Percentiles rank a stretch among this genome's conserved stretches.
Conservation (phyloP, 2,888 invertebrate species). For the Junonia oenone region DNA sequence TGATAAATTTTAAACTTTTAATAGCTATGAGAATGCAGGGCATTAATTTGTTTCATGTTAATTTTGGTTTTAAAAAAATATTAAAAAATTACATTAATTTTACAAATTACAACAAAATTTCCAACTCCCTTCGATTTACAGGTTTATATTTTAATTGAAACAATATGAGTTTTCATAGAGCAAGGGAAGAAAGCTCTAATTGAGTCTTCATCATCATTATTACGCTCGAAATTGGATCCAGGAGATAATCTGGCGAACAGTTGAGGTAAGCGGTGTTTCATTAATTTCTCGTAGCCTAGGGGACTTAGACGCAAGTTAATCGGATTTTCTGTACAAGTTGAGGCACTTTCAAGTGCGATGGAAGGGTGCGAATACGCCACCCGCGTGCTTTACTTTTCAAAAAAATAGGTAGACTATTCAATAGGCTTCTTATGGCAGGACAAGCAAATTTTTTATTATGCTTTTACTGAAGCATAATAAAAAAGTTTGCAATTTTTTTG, state of each 20-base stretch:
- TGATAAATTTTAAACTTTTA: too few species aligned
- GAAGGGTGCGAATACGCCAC: constrained; percentile 24
- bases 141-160: neutral
- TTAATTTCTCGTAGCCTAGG: constrained; percentile 42
- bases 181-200: constrained; percentile 25
- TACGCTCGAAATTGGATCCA: constrained; percentile 30
- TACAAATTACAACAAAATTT: neutral
- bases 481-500: too few species aligned
- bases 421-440: neutral
- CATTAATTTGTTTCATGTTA: too few species aligned
- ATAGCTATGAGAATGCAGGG: too few species aligned
- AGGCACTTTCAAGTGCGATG: constrained; percentile 32
- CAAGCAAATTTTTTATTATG: neutral
- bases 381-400: constrained; percentile 14
- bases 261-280: constrained; percentile 42
- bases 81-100: neutral
- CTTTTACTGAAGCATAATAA: too few species aligned
- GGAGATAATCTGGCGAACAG: constrained; percentile 34
- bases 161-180: constrained; percentile 5
- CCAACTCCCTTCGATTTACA: neutral
- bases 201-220: constrained; percentile 39
- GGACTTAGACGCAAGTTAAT: constrained; percentile 43
- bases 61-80: neutral
- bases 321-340: constrained; percentile 38
- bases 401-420: constrained; percentile 2